Conservation (phyloP, 2,797 vertebrate species). For the Hippopotamyrus pictus region DNA sequence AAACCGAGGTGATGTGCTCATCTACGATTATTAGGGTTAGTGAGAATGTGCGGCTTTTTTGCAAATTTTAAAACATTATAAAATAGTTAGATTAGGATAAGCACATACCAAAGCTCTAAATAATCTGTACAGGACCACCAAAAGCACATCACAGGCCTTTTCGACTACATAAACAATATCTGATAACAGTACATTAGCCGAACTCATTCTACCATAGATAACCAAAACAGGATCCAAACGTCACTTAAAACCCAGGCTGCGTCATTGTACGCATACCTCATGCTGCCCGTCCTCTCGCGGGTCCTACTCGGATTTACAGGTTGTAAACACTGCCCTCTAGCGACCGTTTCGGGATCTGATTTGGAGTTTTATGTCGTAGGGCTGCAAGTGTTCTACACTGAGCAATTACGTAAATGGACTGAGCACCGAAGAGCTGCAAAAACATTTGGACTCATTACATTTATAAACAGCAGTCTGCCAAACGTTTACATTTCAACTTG, state of each 20-base stretch:
- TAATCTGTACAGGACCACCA: not conserved
- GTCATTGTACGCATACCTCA: not conserved
- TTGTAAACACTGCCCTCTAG: constrained; percentile 59
- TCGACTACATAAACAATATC: not conserved
- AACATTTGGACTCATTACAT: not conserved
- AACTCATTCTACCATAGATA: not conserved
- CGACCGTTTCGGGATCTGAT: constrained; percentile 25
- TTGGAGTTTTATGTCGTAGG: not conserved
- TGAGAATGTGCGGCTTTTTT: not conserved
- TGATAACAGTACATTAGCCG: not conserved
- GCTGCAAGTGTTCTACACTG: not conserved
- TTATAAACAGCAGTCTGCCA: not conserved
- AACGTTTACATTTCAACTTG: not conserved
- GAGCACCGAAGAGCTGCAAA: not conserved
- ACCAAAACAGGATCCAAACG: not conserved
- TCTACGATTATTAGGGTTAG: not conserved
- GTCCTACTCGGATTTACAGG: not conserved
- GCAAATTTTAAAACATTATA: not conserved
- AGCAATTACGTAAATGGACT: not conserved
- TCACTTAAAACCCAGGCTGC: not conserved
- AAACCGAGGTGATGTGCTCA: constrained; percentile 37
- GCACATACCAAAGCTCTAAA: not conserved
- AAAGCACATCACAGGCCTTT: not conserved
- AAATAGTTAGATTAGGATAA: not conserved
- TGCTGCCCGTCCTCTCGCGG: not conserved